Conservation (phyloP, 2,888 invertebrate species). For the Schrankia costaestrigalis region DNA sequence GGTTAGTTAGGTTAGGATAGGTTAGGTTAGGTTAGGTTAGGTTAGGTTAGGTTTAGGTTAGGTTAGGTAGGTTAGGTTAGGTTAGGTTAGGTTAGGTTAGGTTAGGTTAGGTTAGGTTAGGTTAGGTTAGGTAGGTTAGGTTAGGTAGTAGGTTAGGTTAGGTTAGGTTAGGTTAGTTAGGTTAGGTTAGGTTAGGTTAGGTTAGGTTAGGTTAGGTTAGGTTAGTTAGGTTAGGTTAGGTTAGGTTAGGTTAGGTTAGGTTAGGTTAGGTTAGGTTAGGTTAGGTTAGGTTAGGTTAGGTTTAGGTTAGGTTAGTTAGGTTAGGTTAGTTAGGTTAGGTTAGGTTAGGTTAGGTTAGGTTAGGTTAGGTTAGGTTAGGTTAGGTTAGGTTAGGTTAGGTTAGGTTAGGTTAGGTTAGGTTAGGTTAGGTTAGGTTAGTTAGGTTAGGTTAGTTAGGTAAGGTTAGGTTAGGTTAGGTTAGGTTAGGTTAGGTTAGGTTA, state of each 20-base stretch:
- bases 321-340: constrained; percentile 24
- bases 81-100: constrained; percentile 40
- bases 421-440: constrained; percentile 25
- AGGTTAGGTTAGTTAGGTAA: constrained; percentile 17
- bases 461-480: constrained; percentile 21
- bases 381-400: constrained; percentile 14
- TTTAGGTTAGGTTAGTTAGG: constrained; percentile 23
- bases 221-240: constrained; percentile 19
- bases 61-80: constrained; percentile 24
- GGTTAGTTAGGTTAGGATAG: constrained; percentile 24
- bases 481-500: constrained; percentile 22
- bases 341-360: constrained; percentile 24
- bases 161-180: constrained; percentile 19
- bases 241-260: constrained; percentile 19
- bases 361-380: constrained; percentile 26
- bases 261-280: constrained; percentile 20
- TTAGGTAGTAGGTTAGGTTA: constrained; percentile 14
- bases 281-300: constrained; percentile 27
- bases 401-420: constrained; percentile 27
- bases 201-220: constrained; percentile 14
- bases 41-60: constrained; percentile 23
- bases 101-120: constrained; percentile 38
- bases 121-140: constrained; percentile 12
- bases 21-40: constrained; percentile 28
- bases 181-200: constrained; percentile 11